A percentile compares a stretch with the other conserved stretches of the same genome.
These are phyloP conservation scores for Montipora capricornis DNA, from an alignment of 64 coral and sea anemone species.

Conservation along the genomic window DNA sequence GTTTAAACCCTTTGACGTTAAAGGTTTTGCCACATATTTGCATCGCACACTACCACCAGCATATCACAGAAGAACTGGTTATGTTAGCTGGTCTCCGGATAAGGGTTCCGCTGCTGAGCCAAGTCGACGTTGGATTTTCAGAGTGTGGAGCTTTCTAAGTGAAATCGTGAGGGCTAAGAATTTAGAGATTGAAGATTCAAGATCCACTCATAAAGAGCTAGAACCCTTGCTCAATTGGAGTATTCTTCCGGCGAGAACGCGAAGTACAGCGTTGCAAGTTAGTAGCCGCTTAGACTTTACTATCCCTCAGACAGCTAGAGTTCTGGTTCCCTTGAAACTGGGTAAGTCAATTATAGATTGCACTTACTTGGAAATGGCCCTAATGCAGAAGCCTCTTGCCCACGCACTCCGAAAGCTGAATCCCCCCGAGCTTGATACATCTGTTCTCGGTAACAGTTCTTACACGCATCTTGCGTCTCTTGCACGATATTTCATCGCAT, in stretches of 20 bases:
- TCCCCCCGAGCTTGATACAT: slow-evolving; percentile 43
- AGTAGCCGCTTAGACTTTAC: not conserved
- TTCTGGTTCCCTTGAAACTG: slow-evolving; percentile 31
- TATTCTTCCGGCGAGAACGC: slow-evolving; percentile 32
- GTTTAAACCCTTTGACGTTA: slow-evolving; percentile 51
- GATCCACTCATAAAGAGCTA: not conserved
- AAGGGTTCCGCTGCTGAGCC: not conserved
- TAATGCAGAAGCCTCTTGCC: not conserved
- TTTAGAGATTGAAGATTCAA: not conserved
- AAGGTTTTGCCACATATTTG: slow-evolving; percentile 24
- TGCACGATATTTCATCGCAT: slow-evolving; percentile 33
- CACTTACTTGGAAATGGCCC: not conserved
- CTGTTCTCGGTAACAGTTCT: not conserved
- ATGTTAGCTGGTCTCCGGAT: slow-evolving; percentile 19
- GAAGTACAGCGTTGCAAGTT: not conserved
- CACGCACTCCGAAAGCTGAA: slow-evolving; percentile 18
- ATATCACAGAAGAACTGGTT: slow-evolving; percentile 1
- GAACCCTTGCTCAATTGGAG: slow-evolving; percentile 31
- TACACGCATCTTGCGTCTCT: not conserved
- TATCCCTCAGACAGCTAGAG: not conserved
- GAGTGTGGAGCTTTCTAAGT: slow-evolving; percentile 52
- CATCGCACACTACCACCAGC: not conserved
- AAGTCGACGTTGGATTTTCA: not conserved
- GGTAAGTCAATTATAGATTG: slow-evolving; percentile 38
- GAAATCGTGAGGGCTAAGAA: not conserved